Conservation (phyloP, 1,140 invertebrate species). For the Hetaerina americana region DNA sequence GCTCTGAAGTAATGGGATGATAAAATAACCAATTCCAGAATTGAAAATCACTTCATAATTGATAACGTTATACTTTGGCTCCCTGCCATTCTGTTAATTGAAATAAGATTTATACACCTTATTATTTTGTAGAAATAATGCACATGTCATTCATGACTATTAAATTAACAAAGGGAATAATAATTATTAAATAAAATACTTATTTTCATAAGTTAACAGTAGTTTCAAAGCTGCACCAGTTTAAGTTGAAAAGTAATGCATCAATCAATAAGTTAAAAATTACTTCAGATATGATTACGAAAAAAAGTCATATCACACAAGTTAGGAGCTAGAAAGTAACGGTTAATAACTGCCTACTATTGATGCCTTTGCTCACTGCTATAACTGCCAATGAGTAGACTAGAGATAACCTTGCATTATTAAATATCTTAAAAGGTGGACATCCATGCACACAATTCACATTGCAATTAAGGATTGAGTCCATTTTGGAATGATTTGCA, state of each 20-base stretch:
- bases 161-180: not conserved
- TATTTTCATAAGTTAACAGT: not conserved
- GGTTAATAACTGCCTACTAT: not conserved
- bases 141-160: not conserved
- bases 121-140: not conserved
- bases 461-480: not conserved
- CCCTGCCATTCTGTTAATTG: not conserved
- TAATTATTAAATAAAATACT: not conserved
- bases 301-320: not conserved
- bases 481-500: not conserved
- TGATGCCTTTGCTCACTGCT: not conserved
- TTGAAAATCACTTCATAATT: no score
- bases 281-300: no score
- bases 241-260: not conserved
- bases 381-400: not conserved
- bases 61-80: not conserved
- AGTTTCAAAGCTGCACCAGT: not conserved
- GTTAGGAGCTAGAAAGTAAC: not conserved
- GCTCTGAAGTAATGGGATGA: no score
- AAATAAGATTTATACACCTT: not conserved
- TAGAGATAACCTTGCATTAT: not conserved
- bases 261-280: not conserved
- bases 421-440: not conserved
- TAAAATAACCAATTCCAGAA: no score
- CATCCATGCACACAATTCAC: not conserved